Conservation (phyloP, 92 coral and sea anemone species). For the Metridium senile region DNA sequence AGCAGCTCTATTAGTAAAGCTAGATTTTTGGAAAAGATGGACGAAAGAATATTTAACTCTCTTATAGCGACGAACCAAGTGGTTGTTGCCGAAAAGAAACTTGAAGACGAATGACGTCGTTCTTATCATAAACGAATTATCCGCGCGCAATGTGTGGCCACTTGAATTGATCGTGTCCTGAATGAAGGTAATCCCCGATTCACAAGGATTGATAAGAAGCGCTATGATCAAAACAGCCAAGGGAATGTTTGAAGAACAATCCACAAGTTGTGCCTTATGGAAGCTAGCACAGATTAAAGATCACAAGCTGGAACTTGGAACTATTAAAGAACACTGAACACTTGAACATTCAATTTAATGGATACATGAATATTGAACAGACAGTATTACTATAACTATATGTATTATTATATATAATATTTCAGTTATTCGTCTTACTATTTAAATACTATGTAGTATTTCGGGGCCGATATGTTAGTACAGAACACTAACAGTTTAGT, state of each 20-base stretch:
- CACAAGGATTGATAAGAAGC: constrained; percentile 17
- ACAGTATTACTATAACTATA: no score
- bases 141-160: constrained; percentile 38
- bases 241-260: constrained; percentile 30
- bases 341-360: no score
- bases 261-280: constrained; percentile 31
- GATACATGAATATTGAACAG: no score
- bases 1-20: not conserved
- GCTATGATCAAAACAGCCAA: constrained; percentile 25
- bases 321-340: no score
- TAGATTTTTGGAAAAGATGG: constrained; percentile 50
- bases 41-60: not conserved
- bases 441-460: no score
- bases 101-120: constrained; percentile 30
- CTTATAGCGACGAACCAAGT: constrained; percentile 38
- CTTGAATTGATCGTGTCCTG: constrained; percentile 12
- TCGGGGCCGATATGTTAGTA: no score
- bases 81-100: constrained; percentile 34
- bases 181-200: constrained; percentile 20
- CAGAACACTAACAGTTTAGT: no score
- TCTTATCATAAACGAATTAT: constrained; percentile 19
- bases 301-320: no score
- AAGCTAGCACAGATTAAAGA: constrained; percentile 11
- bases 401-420: no score
- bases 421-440: no score